Percentiles rank a stretch among this genome's conserved stretches.
These are phyloP conservation scores for Capricornis sumatraensis DNA, from an alignment of 2,113 vertebrate genomes.

Conservation along the genomic window DNA sequence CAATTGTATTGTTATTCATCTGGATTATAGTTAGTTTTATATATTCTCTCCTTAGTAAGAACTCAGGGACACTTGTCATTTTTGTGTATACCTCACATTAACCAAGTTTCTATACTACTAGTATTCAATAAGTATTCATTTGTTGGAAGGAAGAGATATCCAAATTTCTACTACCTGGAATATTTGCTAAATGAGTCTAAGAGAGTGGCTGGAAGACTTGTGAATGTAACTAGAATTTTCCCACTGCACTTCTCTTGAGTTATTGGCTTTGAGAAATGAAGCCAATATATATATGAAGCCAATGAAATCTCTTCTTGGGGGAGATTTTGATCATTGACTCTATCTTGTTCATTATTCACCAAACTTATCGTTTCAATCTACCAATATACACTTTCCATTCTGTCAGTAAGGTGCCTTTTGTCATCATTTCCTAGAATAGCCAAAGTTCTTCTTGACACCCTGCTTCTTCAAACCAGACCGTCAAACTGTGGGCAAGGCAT, in stretches of 20 bases:
- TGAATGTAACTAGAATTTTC: neutral
- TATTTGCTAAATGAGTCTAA: neutral
- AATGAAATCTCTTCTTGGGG: neutral
- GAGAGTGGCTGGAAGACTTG: neutral
- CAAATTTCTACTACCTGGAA: neutral
- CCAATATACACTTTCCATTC: neutral
- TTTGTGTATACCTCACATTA: neutral
- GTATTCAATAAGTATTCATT: neutral
- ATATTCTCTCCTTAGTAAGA: neutral
- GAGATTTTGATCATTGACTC: neutral
- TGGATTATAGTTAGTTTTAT: neutral
- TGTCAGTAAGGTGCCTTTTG: neutral
- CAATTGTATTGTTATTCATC: neutral
- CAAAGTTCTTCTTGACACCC: neutral
- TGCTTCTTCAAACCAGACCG: neutral
- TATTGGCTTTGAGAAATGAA: neutral
- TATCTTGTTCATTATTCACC: neutral
- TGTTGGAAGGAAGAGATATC: neutral
- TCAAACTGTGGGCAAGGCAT: neutral
- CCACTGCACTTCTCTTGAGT: neutral
- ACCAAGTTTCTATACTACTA: neutral
- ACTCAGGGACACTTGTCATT: neutral
- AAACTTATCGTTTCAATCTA: neutral
- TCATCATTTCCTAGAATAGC: neutral
- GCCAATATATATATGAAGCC: neutral